phyloP scores from a whole-genome alignment of 2,113 vertebrate species.

The Sinocyclocheilus anshuiensis region DNA sequence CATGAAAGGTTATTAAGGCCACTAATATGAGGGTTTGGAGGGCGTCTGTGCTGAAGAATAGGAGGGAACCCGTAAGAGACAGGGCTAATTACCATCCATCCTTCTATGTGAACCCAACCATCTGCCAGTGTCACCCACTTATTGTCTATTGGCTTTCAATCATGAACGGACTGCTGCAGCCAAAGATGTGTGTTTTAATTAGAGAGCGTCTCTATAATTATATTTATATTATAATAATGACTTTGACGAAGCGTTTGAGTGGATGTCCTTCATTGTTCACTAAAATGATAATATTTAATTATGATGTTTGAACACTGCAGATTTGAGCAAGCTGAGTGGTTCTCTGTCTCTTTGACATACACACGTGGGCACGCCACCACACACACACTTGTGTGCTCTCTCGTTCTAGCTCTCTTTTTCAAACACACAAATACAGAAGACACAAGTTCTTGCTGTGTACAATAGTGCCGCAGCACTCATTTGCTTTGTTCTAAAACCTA shows the following conservation, averaged over 20 bases:
- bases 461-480: background rate
- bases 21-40: conserved; percentile 59
- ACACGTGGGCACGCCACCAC: conserved; percentile 17
- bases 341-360: conserved; percentile 51
- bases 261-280: conserved; percentile 64
- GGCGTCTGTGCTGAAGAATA: conserved; percentile 61
- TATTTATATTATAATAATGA: conserved; percentile 69
- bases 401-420: background rate
- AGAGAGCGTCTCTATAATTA: conserved; percentile 63
- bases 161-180: conserved; percentile 58
- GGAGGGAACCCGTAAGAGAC: conserved; percentile 54
- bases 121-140: conserved; percentile 57
- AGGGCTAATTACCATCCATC: conserved; percentile 63
- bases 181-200: conserved; percentile 69
- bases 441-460: background rate
- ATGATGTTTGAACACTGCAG: conserved; percentile 63
- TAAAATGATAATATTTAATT: conserved; percentile 65
- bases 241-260: conserved; percentile 57
- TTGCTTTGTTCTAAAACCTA: background rate
- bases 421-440: background rate
- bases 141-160: conserved; percentile 61
- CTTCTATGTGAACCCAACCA: conserved; percentile 61
- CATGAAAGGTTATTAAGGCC: conserved; percentile 65
- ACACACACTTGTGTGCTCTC: background rate
- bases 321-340: conserved; percentile 54